Conservation (phyloP, 2,113 vertebrate genomes). For the Alethe castanea region DNA sequence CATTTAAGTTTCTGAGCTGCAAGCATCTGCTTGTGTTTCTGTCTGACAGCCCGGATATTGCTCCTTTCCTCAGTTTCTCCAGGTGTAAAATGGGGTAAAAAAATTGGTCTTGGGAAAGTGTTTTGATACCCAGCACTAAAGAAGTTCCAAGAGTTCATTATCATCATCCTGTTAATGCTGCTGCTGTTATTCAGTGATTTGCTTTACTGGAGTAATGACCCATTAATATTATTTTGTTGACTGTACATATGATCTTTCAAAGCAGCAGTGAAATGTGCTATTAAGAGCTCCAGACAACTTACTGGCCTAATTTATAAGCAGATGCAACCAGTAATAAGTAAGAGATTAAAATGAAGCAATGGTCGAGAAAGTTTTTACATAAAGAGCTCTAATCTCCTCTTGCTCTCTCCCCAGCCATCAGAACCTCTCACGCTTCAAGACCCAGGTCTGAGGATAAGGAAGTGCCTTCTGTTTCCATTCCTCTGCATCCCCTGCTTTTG, state of each 20-base stretch:
- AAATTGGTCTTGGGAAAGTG: not conserved
- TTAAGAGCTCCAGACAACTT: constrained; percentile 44
- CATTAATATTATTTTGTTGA: constrained; percentile 59
- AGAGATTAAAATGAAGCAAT: constrained; percentile 37
- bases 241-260: constrained; percentile 47
- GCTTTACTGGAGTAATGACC: constrained; percentile 38
- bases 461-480: not conserved
- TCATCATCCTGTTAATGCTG: not conserved
- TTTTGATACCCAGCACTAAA: not conserved
- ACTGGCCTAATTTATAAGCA: constrained; percentile 43
- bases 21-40: not conserved
- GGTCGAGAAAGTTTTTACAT: not conserved
- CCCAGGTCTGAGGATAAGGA: not conserved
- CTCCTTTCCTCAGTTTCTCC: not conserved
- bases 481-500: not conserved
- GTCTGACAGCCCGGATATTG: not conserved
- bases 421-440: not conserved
- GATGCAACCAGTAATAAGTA: constrained; percentile 35
- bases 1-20: not conserved
- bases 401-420: not conserved
- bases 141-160: not conserved
- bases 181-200: not conserved
- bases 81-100: not conserved
- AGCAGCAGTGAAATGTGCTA: constrained; percentile 41
- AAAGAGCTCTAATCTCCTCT: constrained; percentile 1